Conservation (phyloP, 2,797 vertebrate genomes). For the Helicolenus hilgendorfi region DNA sequence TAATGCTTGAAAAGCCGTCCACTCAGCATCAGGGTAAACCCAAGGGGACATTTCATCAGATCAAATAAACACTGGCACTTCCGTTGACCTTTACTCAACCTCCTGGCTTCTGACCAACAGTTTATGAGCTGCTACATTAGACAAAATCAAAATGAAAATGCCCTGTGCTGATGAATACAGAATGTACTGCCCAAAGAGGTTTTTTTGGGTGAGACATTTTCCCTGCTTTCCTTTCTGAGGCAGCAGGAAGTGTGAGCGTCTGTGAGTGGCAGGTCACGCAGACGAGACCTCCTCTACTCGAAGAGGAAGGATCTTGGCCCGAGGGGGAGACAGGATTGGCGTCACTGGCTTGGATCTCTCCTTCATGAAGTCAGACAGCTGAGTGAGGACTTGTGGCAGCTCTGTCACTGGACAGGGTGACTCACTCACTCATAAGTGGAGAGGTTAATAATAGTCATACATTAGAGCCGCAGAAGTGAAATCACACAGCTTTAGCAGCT, state of each 20-base stretch:
- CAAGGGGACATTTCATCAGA: constrained; percentile 30
- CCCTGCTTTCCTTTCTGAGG: constrained; percentile 9
- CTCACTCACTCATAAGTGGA: constrained; percentile 82
- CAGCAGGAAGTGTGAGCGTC: constrained; percentile 61
- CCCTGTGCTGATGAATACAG: constrained; percentile 28
- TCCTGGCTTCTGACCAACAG: constrained; percentile 41
- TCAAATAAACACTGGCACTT: constrained; percentile 63
- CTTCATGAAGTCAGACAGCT: constrained; percentile 79
- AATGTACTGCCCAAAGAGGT: neutral
- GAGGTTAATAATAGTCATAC: constrained; percentile 84
- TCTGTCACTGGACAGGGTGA: constrained; percentile 80
- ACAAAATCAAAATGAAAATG: constrained; percentile 56
- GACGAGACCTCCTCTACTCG: constrained; percentile 51
- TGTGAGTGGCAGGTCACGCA: constrained; percentile 72
- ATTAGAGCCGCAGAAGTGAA: constrained; percentile 72
- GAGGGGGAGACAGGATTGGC: constrained; percentile 72
- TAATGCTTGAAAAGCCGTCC: constrained; percentile 40
- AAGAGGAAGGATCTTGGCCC: constrained; percentile 72
- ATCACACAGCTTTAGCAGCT: constrained; percentile 60
- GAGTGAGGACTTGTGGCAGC: constrained; percentile 81
- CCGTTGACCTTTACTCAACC: constrained; percentile 60
- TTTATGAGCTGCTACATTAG: constrained; percentile 21
- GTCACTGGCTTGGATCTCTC: constrained; percentile 79
- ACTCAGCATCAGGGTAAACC: constrained; percentile 49
- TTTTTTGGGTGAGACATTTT: constrained; percentile 4